phyloP scores from a whole-genome alignment of 2,888 invertebrate species.

The Muscina levida region DNA sequence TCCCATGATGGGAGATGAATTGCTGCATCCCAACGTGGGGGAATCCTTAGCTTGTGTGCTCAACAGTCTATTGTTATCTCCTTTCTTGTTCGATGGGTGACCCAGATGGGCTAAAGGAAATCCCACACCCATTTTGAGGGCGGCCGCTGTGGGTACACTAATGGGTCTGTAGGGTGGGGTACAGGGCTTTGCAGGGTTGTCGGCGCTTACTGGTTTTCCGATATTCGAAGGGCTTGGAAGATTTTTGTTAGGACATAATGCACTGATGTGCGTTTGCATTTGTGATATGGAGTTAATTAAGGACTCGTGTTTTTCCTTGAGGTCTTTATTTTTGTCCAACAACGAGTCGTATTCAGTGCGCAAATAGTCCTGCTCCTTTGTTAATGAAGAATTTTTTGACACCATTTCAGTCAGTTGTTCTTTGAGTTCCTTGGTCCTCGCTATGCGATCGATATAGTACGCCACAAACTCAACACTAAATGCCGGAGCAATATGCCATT shows the following conservation, averaged over 20 bases:
- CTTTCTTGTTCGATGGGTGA: slow-evolving; percentile 82
- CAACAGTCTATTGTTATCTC: slow-evolving; percentile 84
- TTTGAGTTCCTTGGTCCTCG: slow-evolving; percentile 89
- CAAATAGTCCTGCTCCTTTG: slow-evolving; percentile 88
- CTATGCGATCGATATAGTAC: slow-evolving; percentile 94
- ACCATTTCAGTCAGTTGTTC: slow-evolving; percentile 87
- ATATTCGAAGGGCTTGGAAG: slow-evolving; percentile 83
- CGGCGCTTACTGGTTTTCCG: slow-evolving; percentile 77
- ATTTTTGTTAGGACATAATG: slow-evolving; percentile 83
- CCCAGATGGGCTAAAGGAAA: slow-evolving; percentile 87
- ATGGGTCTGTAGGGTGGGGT: slow-evolving; percentile 83
- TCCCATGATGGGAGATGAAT: slow-evolving; percentile 46
- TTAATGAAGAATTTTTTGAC: slow-evolving; percentile 86
- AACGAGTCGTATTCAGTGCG: slow-evolving; percentile 89
- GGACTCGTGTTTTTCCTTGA: slow-evolving; percentile 81
- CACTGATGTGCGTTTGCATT: slow-evolving; percentile 83
- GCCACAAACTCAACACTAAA: slow-evolving; percentile 97
- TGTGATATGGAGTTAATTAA: slow-evolving; percentile 72
- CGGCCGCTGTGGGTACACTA: slow-evolving; percentile 89
- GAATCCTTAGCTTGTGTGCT: slow-evolving; percentile 79
- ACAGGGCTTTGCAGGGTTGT: slow-evolving; percentile 73
- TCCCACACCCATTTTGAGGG: slow-evolving; percentile 92
- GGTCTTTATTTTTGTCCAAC: slow-evolving; percentile 84
- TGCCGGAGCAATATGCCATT: slow-evolving; percentile 96
- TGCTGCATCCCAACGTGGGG: slow-evolving; percentile 70